Percentiles rank a stretch among this genome's conserved stretches.
Evolutionary conservation across 2,797 vertebrate species (phyloP).

Genomic region (Parauchenoglanis punctatus): DNA sequence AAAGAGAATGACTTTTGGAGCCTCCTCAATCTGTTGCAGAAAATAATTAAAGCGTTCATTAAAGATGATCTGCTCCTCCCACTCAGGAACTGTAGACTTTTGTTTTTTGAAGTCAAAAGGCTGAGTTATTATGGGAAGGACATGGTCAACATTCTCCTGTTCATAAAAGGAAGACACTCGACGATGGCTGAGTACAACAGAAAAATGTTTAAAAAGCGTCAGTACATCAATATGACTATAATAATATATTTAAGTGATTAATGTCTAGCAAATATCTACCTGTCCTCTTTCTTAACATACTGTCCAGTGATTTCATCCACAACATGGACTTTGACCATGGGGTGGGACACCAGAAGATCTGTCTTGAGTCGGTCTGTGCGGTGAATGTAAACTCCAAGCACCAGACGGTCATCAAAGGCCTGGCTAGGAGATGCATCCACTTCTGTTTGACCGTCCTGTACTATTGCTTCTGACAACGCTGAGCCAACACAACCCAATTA

Average conservation of each 20-base stretch:
- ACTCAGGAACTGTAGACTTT: slow-evolving; percentile 88
- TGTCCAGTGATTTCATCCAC: slow-evolving; percentile 87
- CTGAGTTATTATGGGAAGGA: slow-evolving; percentile 92
- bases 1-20: slow-evolving; percentile 85
- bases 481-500: slow-evolving; percentile 4
- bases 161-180: slow-evolving; percentile 88
- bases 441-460: slow-evolving; percentile 64
- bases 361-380: slow-evolving; percentile 87
- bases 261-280: slow-evolving; percentile 71
- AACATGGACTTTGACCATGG: slow-evolving; percentile 93
- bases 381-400: slow-evolving; percentile 90
- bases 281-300: slow-evolving; percentile 89
- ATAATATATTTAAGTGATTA: background rate
- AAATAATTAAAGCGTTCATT: slow-evolving; percentile 90
- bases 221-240: background rate
- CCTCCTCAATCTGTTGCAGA: slow-evolving; percentile 77
- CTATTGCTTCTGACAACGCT: slow-evolving; percentile 58
- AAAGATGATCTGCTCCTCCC: slow-evolving; percentile 97
- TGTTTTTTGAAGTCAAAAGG: slow-evolving; percentile 91
- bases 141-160: slow-evolving; percentile 81
- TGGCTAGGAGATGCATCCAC: slow-evolving; percentile 62
- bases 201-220: slow-evolving; percentile 4
- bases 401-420: slow-evolving; percentile 82
- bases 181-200: slow-evolving; percentile 74
- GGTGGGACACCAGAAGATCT: slow-evolving; percentile 86